A percentile compares a stretch with the other conserved stretches of the same genome.
Evolutionary conservation across 2,888 invertebrate species (phyloP).

Genomic region (Scrobipalpa costella): DNA sequence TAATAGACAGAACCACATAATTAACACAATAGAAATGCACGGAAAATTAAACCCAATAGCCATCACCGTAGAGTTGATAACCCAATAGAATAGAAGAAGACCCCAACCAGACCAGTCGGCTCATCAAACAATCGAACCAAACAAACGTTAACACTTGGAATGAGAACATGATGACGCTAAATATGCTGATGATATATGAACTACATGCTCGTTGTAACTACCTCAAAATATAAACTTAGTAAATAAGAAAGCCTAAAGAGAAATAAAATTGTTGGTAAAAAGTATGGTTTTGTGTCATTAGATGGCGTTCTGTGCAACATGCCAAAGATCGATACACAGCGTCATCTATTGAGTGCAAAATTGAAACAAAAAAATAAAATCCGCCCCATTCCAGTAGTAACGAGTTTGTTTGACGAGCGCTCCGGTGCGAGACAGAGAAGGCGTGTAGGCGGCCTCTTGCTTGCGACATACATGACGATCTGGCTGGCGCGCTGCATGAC

Average conservation of each 20-base stretch:
- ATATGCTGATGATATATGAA: neutral
- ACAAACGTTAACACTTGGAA: slow-evolving; percentile 21
- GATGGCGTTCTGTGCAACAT: neutral
- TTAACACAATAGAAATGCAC: slow-evolving; percentile 51
- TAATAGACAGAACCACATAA: slow-evolving; percentile 38
- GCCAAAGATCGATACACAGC: neutral
- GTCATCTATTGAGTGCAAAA: neutral
- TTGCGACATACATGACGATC: slow-evolving; percentile 90
- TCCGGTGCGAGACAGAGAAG: slow-evolving; percentile 50
- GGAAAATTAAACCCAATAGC: slow-evolving; percentile 65
- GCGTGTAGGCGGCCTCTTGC: slow-evolving; percentile 35
- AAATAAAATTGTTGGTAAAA: neutral
- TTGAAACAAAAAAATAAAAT: neutral
- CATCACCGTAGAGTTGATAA: slow-evolving; percentile 63
- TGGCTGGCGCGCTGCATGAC: slow-evolving; percentile 93
- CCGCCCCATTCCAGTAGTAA: slow-evolving; percentile 13
- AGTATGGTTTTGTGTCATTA: neutral
- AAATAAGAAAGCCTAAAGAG: neutral
- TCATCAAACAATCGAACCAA: slow-evolving; percentile 63
- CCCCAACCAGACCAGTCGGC: slow-evolving; percentile 62
- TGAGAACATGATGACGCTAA: neutral
- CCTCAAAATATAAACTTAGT: neutral
- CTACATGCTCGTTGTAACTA: neutral
- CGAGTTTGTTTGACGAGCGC: slow-evolving; percentile 59
- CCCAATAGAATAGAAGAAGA: slow-evolving; percentile 49